Base-by-base conservation (phyloP, 2,797 vertebrate genomes). In the Pseudochromis fuscus region DNA sequence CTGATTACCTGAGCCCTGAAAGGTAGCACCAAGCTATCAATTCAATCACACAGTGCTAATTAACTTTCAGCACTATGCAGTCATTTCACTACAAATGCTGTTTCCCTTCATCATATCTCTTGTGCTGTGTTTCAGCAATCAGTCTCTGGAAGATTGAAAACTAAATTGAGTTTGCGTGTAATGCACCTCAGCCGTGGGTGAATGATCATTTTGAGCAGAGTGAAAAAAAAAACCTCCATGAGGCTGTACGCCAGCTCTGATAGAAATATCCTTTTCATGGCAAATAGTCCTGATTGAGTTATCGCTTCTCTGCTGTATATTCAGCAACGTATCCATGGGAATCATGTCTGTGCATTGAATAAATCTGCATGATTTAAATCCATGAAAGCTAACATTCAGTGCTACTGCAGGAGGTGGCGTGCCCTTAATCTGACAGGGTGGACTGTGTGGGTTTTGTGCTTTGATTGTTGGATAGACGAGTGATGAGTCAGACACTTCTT, bases 141-240 rank as follows among this genome's bases (percentile, higher is more conserved):
- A 72, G 53, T 62, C 73, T 70, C 45, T 42, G 69, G 52, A 33
- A 82, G 77, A 87, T 72, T 88, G 82, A 83, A 87, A 87, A 83
- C 42, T 31, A 81, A 83, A 86, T 83, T 78, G 72, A 72, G 76
- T 73, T 84, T 85, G 75, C 48, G 67, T 25, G 38, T 74, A 52
- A 62, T 83, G 62, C 49, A 68, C 33, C 77, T 64, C 61, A 53
- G 74, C 30, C 6, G 19, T 44, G 18, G 5, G 45, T 40, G 3
- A 67, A 75, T 85, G 75, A 18, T 70, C 77, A 81, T 87, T 69
- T 18, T 19, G 49, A 55, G 58, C 10, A 37, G 49, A 63, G 69
- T 21, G 23, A 60, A 38, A 64, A 45, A 37, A 73, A 56, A 61
- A 5, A 57, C 49, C 57, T 37, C 46, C 52, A 33, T 1, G 21